Conservation (phyloP, 1,140 invertebrate species). For the Drosophila mauritiana region DNA sequence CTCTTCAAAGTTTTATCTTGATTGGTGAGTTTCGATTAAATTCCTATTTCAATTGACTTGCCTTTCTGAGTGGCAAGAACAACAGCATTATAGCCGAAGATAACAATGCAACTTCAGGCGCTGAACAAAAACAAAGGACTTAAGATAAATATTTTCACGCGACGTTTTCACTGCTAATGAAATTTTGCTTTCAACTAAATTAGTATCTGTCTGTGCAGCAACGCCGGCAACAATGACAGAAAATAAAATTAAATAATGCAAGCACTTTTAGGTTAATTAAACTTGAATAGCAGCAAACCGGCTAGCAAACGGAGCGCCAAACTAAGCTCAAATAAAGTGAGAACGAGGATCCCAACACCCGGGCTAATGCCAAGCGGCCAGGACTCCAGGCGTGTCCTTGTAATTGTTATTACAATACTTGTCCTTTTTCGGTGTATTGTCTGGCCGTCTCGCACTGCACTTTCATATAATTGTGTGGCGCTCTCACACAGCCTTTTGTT, state of each 20-base stretch:
- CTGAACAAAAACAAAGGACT: conserved; percentile 66
- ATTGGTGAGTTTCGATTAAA: conserved; percentile 13
- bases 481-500: conserved; percentile 52
- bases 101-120: conserved; percentile 33
- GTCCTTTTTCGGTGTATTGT: conserved; percentile 63
- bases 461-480: conserved; percentile 74
- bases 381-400: conserved; percentile 53
- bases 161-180: conserved; percentile 78
- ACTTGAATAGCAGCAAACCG: conserved; percentile 77
- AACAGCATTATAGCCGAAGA: conserved; percentile 21
- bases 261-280: conserved; percentile 82
- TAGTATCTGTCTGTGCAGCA: conserved; percentile 53
- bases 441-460: conserved; percentile 65
- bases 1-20: background rate
- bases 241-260: conserved; percentile 83
- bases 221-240: conserved; percentile 48
- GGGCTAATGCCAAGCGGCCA: conserved; percentile 3
- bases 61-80: background rate
- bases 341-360: conserved; percentile 19
- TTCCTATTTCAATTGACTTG: conserved; percentile 25
- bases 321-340: conserved; percentile 64
- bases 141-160: conserved; percentile 80
- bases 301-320: conserved; percentile 53
- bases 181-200: conserved; percentile 80
- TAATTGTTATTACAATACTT: conserved; percentile 80